Base-by-base conservation (phyloP, 2,113 vertebrate species). In the Petrocephalus microphthalmus region DNA sequence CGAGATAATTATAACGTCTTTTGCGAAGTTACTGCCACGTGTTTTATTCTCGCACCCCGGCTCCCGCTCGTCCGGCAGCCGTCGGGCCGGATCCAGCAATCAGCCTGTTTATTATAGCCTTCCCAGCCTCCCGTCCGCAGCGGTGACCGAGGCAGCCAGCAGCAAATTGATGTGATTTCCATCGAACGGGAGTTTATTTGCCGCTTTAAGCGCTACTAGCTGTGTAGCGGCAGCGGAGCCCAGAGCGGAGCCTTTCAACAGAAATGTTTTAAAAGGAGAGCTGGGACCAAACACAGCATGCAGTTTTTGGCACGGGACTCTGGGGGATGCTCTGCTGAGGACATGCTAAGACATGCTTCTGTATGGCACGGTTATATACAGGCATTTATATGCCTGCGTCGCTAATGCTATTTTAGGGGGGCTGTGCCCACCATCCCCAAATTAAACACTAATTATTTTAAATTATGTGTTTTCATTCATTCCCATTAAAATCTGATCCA, bases 61-160 rank as follows among this genome's bases (percentile, higher is more conserved):
- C 47, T 52, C 47, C 47, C 15, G n/a, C 49, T 84, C 25, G 5
- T 51, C 22, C n/a, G 52, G 82, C 49, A 84, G 82, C n/a, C 22
- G 45, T 29, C n/a, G 82, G 82, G 47, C 82, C 45, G 45, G 20
- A 52, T 84, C 81, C 49, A 52, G 49, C 49, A 84, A 84, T 84
- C 49, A 84, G 82, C n/a, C 82, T 84, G 45, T 84, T 84, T 84
- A 51, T 84, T 84, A 84, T 84, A 5, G 42, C 49, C 51, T 84
- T 84, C 82, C 82, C 82, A 84, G 82, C 47, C 45, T 52, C 22
- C 82, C n/a, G 25, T 84, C 49, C 49, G 45, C 82, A 51, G 82
- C 22, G 49, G 49, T 84, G 82, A 47, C 82, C n/a, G 7, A 49
- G 47, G 82, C 3, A 84, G 49, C 47, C 47, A 51, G 82, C 20